Conservation (phyloP, 2,797 vertebrate genomes). For the Rachycentron canadum region DNA sequence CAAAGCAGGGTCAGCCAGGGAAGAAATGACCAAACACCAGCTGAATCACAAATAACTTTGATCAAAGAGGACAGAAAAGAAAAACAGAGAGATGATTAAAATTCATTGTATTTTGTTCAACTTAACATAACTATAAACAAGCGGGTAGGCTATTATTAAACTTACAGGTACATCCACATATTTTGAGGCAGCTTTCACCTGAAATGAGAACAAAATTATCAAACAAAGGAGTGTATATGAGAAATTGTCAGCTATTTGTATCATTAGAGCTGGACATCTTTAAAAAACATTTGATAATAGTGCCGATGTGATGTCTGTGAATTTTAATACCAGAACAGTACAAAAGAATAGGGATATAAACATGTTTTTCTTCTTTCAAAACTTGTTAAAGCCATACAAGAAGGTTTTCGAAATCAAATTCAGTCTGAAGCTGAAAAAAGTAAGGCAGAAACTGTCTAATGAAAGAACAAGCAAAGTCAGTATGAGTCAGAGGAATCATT, state of each 20-base stretch:
- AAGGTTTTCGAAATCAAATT: background rate
- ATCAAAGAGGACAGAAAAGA: constrained; percentile 10
- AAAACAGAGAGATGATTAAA: constrained; percentile 12
- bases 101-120: constrained; percentile 5
- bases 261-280: background rate
- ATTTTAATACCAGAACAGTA: background rate
- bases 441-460: background rate
- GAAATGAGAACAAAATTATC: constrained; percentile 77
- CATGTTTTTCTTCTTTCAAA: background rate
- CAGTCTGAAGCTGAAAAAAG: background rate
- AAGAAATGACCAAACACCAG: background rate
- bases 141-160: constrained; percentile 64
- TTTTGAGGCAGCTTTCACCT: constrained; percentile 99
- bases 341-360: background rate
- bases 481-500: background rate
- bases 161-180: constrained; percentile 99
- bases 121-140: constrained; percentile 7
- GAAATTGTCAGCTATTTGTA: background rate
- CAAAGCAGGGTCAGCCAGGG: constrained; percentile 29
- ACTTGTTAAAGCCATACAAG: background rate
- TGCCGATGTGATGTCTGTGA: background rate
- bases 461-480: background rate
- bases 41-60: constrained; percentile 4
- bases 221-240: constrained; percentile 11
- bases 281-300: background rate